Evolutionary conservation across 1,140 invertebrate species (phyloP).

Genomic region (Ooceraea biroi): DNA sequence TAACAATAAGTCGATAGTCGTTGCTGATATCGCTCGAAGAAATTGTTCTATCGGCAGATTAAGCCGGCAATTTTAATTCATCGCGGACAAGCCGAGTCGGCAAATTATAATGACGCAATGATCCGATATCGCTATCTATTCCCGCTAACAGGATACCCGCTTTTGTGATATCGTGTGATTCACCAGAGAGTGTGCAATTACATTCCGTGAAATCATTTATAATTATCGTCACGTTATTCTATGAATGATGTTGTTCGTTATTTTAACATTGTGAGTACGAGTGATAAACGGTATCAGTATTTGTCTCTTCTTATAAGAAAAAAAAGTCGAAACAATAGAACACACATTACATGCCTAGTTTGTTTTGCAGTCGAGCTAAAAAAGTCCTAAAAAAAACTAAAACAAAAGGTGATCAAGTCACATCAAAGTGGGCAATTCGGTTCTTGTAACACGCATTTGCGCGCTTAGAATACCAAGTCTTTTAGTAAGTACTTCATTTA

Average conservation of each 20-base stretch:
- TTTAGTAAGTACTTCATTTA: conserved; percentile 1
- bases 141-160: too few relatives aligned
- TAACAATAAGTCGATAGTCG: background rate
- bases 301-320: background rate
- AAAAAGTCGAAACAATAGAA: background rate
- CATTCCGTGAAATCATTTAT: background rate
- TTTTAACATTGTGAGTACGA: background rate
- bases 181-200: background rate
- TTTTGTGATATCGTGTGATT: background rate
- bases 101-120: background rate
- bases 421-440: too few relatives aligned
- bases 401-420: background rate
- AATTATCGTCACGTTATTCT: background rate
- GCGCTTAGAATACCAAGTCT: background rate
- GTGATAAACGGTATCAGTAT: background rate
- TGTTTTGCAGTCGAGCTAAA: too few relatives aligned
- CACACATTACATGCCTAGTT: too few relatives aligned
- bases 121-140: conserved; percentile 15
- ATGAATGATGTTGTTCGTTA: background rate
- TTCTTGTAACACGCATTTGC: background rate
- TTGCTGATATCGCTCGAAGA: background rate
- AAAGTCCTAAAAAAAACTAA: too few relatives aligned
- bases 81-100: background rate
- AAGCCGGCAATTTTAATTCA: background rate
- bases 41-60: background rate